phyloP scores from a whole-genome alignment of 1,140 invertebrate genomes.

The Drosophila navojoa region DNA sequence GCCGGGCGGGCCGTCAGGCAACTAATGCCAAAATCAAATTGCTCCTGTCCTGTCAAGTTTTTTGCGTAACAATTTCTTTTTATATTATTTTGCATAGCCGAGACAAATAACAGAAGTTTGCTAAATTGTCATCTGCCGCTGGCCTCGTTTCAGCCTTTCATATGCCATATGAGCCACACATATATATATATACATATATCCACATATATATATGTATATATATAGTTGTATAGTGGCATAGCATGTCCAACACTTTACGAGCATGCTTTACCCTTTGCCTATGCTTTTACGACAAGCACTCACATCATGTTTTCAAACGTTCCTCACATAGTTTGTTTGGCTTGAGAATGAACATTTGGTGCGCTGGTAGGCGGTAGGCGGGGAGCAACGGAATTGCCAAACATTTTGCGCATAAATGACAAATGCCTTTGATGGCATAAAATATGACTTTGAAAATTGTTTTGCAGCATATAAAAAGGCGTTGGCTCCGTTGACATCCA shows the following conservation, averaged over 20 bases:
- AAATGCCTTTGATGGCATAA: conserved; percentile 82
- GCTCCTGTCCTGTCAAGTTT: conserved; percentile 65
- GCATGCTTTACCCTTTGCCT: conserved; percentile 35
- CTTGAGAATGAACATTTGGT: conserved; percentile 18
- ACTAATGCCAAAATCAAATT: conserved; percentile 73
- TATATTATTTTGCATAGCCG: conserved; percentile 59
- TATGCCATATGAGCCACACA: conserved; percentile 11
- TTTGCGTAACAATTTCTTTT: conserved; percentile 62
- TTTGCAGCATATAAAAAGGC: conserved; percentile 77
- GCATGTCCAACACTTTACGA: conserved; percentile 20
- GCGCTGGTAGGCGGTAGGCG: no score
- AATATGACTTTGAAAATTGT: conserved; percentile 82
- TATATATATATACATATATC: conserved; percentile 1
- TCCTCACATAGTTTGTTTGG: conserved; percentile 47
- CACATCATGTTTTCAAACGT: conserved; percentile 42
- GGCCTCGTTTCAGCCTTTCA: conserved; percentile 43
- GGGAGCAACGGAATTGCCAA: no score
- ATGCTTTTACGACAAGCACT: conserved; percentile 43
- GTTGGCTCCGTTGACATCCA: conserved; percentile 36
- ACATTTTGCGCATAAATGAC: conserved; percentile 81
- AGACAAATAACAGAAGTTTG: conserved; percentile 74
- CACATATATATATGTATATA: no score
- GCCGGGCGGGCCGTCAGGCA: conserved; percentile 9
- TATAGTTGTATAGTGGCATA: no score
- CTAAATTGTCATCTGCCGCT: conserved; percentile 67